A percentile compares a stretch with the other conserved stretches of the same genome.
phyloP scores from a whole-genome alignment of 2,888 invertebrate genomes.

The Alentia gelatinosa region DNA sequence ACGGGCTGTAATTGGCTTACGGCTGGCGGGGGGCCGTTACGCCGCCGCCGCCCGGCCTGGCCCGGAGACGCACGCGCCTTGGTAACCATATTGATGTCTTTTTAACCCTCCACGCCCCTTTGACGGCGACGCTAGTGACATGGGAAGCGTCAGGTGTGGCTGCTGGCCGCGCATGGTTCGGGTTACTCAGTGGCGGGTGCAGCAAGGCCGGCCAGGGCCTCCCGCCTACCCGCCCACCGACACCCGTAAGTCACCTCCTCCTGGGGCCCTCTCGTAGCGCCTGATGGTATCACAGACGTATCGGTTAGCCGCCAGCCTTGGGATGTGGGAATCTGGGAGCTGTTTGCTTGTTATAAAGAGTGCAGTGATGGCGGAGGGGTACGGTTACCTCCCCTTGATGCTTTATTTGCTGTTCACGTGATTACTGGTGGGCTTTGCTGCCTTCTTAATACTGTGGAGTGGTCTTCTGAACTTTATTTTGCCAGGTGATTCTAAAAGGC shows the following conservation, averaged over 20 bases:
- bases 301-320: neutral
- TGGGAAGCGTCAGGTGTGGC: conserved; percentile 41
- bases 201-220: conserved; percentile 24
- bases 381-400: neutral
- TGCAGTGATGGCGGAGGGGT: neutral
- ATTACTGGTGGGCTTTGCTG: conserved; percentile 13
- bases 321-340: neutral
- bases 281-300: conserved; percentile 28
- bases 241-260: conserved; percentile 15
- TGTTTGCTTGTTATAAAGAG: neutral
- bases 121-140: neutral
- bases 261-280: neutral
- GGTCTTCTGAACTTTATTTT: no score
- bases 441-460: no score
- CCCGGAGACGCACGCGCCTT: neutral
- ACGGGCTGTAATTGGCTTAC: conserved; percentile 11
- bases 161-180: neutral
- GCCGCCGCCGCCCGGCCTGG: neutral
- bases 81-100: conserved; percentile 40
- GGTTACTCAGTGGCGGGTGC: neutral
- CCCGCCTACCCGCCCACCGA: neutral
- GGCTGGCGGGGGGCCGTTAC: neutral
- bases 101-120: neutral
- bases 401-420: conserved; percentile 15
- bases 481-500: no score